Percentiles rank a stretch among this genome's conserved stretches.
phyloP scores from a whole-genome alignment of 2,113 vertebrate genomes.

The Grantiella picta region DNA sequence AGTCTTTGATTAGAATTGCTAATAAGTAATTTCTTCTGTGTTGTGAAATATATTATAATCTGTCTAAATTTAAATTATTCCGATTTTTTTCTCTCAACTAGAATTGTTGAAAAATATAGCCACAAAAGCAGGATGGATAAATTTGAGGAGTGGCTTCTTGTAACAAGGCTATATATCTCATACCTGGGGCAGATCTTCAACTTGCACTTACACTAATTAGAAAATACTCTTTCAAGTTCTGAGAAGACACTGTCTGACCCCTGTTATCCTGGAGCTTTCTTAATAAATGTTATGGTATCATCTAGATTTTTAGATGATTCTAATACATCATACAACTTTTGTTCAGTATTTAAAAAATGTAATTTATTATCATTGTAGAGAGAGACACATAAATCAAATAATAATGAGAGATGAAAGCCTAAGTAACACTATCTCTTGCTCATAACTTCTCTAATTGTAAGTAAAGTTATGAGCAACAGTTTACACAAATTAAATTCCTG shows the following conservation, averaged over 20 bases:
- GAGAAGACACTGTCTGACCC: neutral
- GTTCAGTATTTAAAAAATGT: neutral
- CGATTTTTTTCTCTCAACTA: conserved; percentile 5
- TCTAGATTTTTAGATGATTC: neutral
- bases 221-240: neutral
- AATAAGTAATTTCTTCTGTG: neutral
- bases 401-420: neutral
- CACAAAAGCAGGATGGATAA: neutral
- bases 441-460: neutral
- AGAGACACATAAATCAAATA: neutral
- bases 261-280: neutral
- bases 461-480: neutral
- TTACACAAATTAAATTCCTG: conserved; percentile 14
- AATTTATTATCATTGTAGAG: neutral
- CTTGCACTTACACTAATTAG: neutral
- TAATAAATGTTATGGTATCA: neutral
- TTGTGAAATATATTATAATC: conserved; percentile 33
- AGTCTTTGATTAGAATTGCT: conserved; percentile 16
- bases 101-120: conserved; percentile 30
- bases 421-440: neutral
- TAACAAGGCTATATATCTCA: neutral
- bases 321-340: neutral
- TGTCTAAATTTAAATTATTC: conserved; percentile 23
- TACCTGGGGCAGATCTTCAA: neutral
- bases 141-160: neutral